A percentile compares a stretch with the other conserved stretches of the same genome.
These are phyloP conservation scores for Trogon surrucura DNA, from an alignment of 2,113 vertebrate genomes.

Conservation along the genomic window DNA sequence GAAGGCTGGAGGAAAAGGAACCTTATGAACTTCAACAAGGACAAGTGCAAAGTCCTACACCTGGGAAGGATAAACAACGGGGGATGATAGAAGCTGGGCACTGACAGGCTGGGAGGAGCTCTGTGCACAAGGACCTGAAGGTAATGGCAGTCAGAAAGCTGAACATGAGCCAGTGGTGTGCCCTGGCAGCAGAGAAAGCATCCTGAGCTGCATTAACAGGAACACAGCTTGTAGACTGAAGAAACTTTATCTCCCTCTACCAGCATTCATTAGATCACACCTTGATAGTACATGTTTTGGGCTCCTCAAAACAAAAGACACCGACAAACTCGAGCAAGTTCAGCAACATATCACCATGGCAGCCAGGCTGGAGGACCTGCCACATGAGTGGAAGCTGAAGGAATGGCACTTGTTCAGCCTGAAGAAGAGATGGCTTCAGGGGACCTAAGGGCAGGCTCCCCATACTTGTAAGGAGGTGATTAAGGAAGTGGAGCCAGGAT, in stretches of 20 bases:
- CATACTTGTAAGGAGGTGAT: not conserved
- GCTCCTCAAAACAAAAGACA: not conserved
- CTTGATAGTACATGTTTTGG: not conserved
- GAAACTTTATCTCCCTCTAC: not conserved
- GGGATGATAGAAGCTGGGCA: not conserved
- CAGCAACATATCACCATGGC: not conserved
- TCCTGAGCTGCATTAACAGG: not conserved
- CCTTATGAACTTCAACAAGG: not conserved
- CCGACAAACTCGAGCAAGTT: not conserved
- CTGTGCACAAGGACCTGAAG: not conserved
- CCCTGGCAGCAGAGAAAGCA: not conserved
- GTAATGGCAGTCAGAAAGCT: not conserved
- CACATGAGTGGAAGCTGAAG: not conserved
- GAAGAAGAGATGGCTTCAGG: not conserved
- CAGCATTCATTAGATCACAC: not conserved
- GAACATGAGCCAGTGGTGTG: not conserved
- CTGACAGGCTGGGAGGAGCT: not conserved
- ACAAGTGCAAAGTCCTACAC: not conserved
- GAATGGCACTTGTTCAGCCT: not conserved
- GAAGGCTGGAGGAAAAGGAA: not conserved
- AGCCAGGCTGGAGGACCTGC: not conserved
- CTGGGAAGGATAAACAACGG: not conserved
- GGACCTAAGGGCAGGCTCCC: not conserved
- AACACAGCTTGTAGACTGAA: not conserved
- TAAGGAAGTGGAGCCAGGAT: not conserved